These are phyloP conservation scores for Coecobrya sp. DNA, from an alignment of 2,888 invertebrate genomes.

Conservation along the genomic window DNA sequence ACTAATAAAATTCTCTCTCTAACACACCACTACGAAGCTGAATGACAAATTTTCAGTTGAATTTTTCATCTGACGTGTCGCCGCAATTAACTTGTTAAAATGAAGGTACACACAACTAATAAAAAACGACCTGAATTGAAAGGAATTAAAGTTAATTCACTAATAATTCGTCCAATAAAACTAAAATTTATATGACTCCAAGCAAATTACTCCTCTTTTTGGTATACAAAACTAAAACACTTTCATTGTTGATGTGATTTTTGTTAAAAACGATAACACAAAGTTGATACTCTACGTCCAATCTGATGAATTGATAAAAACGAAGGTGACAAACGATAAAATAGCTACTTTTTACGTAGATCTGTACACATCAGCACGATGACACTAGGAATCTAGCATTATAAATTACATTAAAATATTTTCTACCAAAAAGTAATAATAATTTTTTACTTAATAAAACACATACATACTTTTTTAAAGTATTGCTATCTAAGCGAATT, in stretches of 20 bases:
- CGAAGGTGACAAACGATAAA: constrained; percentile 28
- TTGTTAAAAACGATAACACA: neutral
- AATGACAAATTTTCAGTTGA: constrained; percentile 64
- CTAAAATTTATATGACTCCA: constrained; percentile 14
- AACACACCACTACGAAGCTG: constrained; percentile 27
- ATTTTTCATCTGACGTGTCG: constrained; percentile 59
- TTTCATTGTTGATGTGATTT: neutral
- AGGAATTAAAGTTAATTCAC: neutral
- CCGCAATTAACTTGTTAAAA: too few species aligned
- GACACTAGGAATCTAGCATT: constrained; percentile 52
- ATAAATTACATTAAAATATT: constrained; percentile 15
- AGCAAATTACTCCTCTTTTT: constrained; percentile 38
- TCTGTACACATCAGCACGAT: constrained; percentile 44
- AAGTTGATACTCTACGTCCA: too few species aligned
- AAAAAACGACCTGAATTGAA: constrained; percentile 21
- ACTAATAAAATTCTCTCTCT: constrained; percentile 37
- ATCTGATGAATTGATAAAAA: neutral
- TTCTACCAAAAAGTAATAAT: constrained; percentile 14
- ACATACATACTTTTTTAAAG: constrained; percentile 25
- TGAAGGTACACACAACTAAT: constrained; percentile 6
- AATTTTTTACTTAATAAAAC: constrained; percentile 21
- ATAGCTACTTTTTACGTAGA: constrained; percentile 6
- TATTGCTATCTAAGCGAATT: constrained; percentile 50
- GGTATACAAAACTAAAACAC: neutral
- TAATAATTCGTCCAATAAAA: constrained; percentile 23